phyloP scores from a whole-genome alignment of 2,797 vertebrate species.

The Schizothorax lantsangensis region DNA sequence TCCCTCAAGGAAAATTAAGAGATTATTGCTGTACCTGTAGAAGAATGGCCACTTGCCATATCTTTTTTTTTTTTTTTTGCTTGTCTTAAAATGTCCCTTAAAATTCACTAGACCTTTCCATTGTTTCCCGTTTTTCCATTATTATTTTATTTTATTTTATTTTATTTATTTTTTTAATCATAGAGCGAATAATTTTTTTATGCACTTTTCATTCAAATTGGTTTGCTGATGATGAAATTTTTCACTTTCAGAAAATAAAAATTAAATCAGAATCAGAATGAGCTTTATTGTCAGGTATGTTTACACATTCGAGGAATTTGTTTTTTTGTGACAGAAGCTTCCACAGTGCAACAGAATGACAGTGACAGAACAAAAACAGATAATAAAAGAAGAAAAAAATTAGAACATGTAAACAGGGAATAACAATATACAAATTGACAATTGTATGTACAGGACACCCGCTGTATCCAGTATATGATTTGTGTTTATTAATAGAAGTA shows the following conservation, averaged over 20 bases:
- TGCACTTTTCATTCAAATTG: not conserved
- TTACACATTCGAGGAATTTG: too few relatives aligned
- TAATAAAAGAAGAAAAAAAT: not conserved
- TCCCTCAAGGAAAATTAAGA: constrained; percentile 60
- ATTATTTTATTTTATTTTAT: not conserved
- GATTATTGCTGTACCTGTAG: constrained; percentile 65
- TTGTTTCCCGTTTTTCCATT: not conserved
- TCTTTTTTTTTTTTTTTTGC: not conserved
- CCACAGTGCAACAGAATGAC: too few relatives aligned
- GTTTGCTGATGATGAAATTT: not conserved
- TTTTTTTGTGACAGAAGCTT: too few relatives aligned
- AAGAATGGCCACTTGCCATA: constrained; percentile 24
- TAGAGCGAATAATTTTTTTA: not conserved
- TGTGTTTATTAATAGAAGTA: not conserved
- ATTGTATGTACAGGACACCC: not conserved
- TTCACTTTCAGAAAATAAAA: not conserved
- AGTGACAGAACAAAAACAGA: too few relatives aligned
- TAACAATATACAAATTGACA: too few relatives aligned
- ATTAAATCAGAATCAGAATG: not conserved
- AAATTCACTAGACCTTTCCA: not conserved
- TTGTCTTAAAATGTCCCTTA: not conserved
- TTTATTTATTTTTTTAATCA: not conserved
- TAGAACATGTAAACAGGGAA: too few relatives aligned
- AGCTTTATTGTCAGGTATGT: too few relatives aligned
- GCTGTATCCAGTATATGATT: not conserved